Base-by-base conservation (phyloP, 2,888 invertebrate species). In the Alloplasta piceator region DNA sequence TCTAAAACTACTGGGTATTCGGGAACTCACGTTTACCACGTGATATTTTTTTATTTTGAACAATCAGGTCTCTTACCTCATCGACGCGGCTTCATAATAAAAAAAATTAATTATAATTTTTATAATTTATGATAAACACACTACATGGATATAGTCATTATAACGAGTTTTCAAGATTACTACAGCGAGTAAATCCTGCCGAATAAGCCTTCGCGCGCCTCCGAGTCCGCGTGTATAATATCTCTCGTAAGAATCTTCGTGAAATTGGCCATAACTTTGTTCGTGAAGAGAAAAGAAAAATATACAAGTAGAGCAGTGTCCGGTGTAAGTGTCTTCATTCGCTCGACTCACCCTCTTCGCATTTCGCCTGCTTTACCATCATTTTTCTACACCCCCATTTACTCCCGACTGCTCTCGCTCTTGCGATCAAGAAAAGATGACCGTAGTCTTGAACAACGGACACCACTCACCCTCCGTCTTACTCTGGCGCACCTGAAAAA, bases 181-280 rank as follows among this genome's bases (percentile, higher is more conserved):
- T 12, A 5, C 52, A 14, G 74, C 39, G 38, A 70, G 12, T 38
- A 58, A 48, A 48, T 58, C 58, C 66, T 4, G 43, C 5, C 41
- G 52, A 5, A 52, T 52, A 41, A 60, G 41, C 7, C 12, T 14
- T 14, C 14, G 14, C 52, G 14, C 5, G 14, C 16, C 52, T 12
- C 5, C 12, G 7, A 52, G 52, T 52, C 52, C 52, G 1, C 63
- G 12, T 26, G 3, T 26, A 26, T 26, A 26, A 26, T 26, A 26
- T 39, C 16, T 36, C 39, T 73, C 68, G 36, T 77, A 66, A 77
- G 63, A 77, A 80, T 64, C 77, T 77, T 68, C 46, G 26, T 10
- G 60, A 73, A 80, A 73, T 80, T 80, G 77, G 60, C 48, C 52
- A 68, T 73, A 80, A 77, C 80, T 77, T 80, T 77, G 73, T 73